phyloP scores from a whole-genome alignment of 2,113 vertebrate genomes.

The Hippotragus niger region DNA sequence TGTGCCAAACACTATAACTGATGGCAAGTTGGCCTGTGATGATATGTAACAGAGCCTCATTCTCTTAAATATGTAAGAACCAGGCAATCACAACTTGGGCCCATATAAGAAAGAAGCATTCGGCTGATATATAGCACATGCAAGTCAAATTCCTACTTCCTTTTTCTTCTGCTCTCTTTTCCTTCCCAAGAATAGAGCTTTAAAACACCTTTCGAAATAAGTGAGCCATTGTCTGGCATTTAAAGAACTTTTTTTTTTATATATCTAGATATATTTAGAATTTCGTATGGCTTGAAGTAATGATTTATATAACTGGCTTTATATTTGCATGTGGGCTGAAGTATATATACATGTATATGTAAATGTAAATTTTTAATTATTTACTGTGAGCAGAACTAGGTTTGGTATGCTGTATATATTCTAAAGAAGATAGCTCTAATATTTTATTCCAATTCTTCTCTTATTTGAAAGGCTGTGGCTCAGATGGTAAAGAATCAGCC shows the following conservation, averaged over 20 bases:
- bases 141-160: background rate
- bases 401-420: background rate
- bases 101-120: background rate
- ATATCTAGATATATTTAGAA: background rate
- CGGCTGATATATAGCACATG: background rate
- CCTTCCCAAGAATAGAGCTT: background rate
- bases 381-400: background rate
- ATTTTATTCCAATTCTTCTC: background rate
- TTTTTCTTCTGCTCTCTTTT: background rate
- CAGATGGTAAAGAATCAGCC: background rate
- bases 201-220: background rate
- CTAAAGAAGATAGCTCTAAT: background rate
- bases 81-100: background rate
- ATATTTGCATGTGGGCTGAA: slow-evolving; percentile 14
- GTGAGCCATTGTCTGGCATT: background rate
- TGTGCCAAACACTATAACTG: background rate
- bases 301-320: slow-evolving; percentile 20
- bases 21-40: background rate
- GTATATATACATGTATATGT: background rate
- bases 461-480: background rate
- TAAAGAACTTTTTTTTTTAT: background rate
- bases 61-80: background rate
- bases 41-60: background rate
- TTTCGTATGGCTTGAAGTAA: background rate
- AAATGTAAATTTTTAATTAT: slow-evolving; percentile 2